Base-by-base conservation (phyloP, 2,797 vertebrate genomes). In the Discoglossus pictus region DNA sequence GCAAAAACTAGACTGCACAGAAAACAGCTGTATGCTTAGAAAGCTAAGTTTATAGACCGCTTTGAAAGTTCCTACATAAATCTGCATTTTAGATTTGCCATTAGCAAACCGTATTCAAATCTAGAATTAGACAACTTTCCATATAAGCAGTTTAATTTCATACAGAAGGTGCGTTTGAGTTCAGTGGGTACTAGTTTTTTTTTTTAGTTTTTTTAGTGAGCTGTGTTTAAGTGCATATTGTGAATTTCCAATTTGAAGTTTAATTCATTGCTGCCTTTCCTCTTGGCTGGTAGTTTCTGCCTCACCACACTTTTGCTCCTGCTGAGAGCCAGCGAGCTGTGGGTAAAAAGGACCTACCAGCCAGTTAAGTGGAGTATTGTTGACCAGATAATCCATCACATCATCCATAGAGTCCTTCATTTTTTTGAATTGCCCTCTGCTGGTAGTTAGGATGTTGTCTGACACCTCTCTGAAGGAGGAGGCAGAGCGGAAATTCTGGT, bases 281-380 rank as follows among this genome's bases (percentile, higher is more conserved):
- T 61, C 64, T 34, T 74, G 74, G 77, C 62, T 80, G 73, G 75
- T 50, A 31, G 64, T 70, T 58, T 72, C 39, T 36, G 75, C 56
- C 74, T 75, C 75, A 80, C 82, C 62, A 74, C 53, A 72, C 70
- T 55, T 81, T 54, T 65, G 74, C 78, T 80, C 80, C 77, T 76
- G 64, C 71, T 74, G 69, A 75, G 74, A 78, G 74, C 91, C 89
- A 5, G 76, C 79, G 76, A 90, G 51, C 62, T 92, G 89, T n/a
- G 91, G 91, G 73, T 92, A 90, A 83, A 98, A 98, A 40, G 97
- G 96, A 84, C 97, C 97, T 82, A 99, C 95, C 84, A 99, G 88
- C 96, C 96, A 99, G 86, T 96, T 97, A 64, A 98, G 92, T 0
- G 94, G 95, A 0, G 92, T 96, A 90, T 98, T 98, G 90, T 96